These are phyloP conservation scores for Bufotes viridis DNA, from an alignment of 2,797 vertebrate genomes.

Conservation along the genomic window DNA sequence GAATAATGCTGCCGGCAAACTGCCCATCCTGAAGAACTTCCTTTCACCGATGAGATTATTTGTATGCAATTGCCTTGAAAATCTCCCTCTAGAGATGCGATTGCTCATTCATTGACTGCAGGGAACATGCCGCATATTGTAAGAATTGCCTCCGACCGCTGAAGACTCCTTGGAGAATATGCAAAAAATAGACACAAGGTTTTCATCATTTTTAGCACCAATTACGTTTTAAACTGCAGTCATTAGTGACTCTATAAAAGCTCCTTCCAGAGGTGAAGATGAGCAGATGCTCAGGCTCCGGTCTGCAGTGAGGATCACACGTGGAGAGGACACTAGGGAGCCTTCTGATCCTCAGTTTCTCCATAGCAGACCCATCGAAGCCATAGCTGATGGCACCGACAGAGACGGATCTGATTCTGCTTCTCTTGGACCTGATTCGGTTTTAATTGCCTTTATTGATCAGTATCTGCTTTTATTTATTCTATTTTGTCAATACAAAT, in stretches of 20 bases:
- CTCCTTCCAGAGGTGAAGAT: neutral
- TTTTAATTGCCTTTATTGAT: too few relatives aligned
- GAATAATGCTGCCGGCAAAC: too few relatives aligned
- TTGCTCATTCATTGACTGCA: neutral
- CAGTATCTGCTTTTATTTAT: too few relatives aligned
- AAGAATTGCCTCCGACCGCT: neutral
- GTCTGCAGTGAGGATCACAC: neutral
- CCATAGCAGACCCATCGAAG: too few relatives aligned
- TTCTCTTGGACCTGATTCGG: too few relatives aligned
- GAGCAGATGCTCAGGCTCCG: neutral
- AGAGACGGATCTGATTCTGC: too few relatives aligned
- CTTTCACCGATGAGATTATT: neutral
- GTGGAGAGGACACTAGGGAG: neutral
- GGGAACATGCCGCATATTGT: neutral
- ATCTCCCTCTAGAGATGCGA: neutral
- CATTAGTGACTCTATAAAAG: neutral
- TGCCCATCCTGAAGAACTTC: neutral
- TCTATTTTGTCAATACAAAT: too few relatives aligned
- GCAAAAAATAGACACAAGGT: neutral
- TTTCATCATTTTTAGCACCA: neutral
- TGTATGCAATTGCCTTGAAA: neutral
- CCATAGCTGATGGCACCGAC: too few relatives aligned
- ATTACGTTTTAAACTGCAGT: neutral
- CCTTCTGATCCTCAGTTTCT: too few relatives aligned
- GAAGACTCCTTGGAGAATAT: neutral